These are phyloP conservation scores for Barnardius zonarius DNA, from an alignment of 2,113 vertebrate species.

Conservation along the genomic window DNA sequence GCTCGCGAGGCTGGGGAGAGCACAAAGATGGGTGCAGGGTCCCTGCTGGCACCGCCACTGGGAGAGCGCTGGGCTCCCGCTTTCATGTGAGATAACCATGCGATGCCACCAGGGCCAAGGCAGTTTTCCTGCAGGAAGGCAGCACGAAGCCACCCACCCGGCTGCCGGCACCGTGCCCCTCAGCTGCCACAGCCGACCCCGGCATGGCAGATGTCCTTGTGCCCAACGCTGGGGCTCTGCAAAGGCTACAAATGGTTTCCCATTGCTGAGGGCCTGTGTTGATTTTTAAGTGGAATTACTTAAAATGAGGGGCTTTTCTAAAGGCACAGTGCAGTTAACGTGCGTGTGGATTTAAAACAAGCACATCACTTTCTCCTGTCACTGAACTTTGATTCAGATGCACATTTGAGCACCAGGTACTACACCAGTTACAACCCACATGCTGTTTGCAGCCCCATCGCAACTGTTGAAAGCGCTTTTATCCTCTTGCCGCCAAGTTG, in stretches of 20 bases:
- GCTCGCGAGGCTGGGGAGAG: background rate
- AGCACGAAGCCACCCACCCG: fast-evolving
- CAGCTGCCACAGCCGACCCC: background rate
- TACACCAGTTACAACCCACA: fast-evolving
- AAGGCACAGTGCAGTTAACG: fast-evolving
- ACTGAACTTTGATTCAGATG: fast-evolving
- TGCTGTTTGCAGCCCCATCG: fast-evolving
- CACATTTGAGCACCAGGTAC: fast-evolving
- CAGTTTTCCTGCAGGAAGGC: background rate
- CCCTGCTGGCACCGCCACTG: background rate
- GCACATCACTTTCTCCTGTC: background rate
- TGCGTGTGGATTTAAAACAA: fast-evolving
- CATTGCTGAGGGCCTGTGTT: background rate
- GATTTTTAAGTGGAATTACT: background rate
- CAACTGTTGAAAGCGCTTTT: background rate
- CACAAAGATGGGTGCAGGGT: background rate
- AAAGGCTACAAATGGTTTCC: background rate
- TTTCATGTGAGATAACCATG: background rate
- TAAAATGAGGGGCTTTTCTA: background rate
- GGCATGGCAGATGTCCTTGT: fast-evolving
- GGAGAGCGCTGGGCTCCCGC: background rate
- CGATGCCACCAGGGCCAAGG: background rate
- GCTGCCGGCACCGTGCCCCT: background rate
- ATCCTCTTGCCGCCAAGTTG: background rate
- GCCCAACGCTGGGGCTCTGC: background rate